Evolutionary conservation across 1,140 invertebrate genomes (phyloP).

Genomic region (Thaumetopoea pityocampa): DNA sequence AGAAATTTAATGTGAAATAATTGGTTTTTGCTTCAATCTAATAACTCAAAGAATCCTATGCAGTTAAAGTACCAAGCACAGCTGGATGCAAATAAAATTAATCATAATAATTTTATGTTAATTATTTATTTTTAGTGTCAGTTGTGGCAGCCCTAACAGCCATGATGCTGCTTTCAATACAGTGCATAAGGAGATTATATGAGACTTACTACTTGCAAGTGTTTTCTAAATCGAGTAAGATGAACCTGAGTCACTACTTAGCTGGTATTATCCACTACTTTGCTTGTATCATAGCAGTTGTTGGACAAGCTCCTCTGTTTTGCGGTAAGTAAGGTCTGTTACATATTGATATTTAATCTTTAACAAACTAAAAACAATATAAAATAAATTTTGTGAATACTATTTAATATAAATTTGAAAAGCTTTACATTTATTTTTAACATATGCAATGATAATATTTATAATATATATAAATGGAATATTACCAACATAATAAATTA

Average conservation of each 20-base stretch:
- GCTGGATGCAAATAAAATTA: neutral
- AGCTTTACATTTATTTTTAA: no score
- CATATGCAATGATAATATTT: no score
- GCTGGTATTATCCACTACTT: slow-evolving; percentile 87
- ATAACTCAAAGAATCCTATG: no score
- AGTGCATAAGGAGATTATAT: slow-evolving; percentile 85
- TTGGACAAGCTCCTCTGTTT: slow-evolving; percentile 86
- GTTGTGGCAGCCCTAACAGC: slow-evolving; percentile 77
- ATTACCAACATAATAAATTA: no score
- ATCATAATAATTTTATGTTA: slow-evolving; percentile 6
- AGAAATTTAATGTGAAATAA: no score
- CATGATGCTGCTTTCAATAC: slow-evolving; percentile 79
- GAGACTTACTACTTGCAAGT: slow-evolving; percentile 87
- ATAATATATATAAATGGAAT: no score
- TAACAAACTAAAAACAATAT: no score
- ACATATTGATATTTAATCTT: no score
- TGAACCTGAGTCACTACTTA: slow-evolving; percentile 87
- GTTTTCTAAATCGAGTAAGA: slow-evolving; percentile 85
- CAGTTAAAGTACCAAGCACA: neutral
- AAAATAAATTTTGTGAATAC: no score
- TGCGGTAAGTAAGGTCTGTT: slow-evolving; percentile 65
- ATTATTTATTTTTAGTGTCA: slow-evolving; percentile 71
- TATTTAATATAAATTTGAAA: no score
- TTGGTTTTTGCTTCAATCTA: no score
- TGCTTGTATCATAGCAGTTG: slow-evolving; percentile 79